phyloP scores from a whole-genome alignment of 2,113 vertebrate species.

The Pseudorectes ferrugineus region DNA sequence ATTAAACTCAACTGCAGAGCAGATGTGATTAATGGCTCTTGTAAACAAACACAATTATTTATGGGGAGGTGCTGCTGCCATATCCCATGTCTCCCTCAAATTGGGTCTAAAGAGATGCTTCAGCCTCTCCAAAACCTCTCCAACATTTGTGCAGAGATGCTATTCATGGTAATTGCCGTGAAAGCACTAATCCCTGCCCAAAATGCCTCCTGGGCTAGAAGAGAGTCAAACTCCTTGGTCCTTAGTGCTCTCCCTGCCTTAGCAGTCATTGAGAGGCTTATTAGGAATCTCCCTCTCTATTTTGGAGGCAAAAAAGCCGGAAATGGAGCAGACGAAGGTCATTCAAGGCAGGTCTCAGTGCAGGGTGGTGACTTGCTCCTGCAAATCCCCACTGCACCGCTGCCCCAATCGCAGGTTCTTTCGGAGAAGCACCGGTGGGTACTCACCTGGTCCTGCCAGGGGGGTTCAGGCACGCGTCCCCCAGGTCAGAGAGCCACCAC shows the following conservation, averaged over 20 bases:
- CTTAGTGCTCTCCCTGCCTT: not conserved
- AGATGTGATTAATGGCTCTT: not conserved
- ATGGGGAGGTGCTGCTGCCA: not conserved
- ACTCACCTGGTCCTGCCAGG: not conserved
- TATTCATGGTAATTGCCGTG: not conserved
- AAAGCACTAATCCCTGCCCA: not conserved
- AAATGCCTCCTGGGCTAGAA: not conserved
- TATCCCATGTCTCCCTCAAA: not conserved
- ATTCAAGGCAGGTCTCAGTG: accelerated
- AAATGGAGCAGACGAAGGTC: not conserved
- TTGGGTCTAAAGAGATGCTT: not conserved
- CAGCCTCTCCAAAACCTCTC: not conserved
- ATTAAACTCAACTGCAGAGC: not conserved
- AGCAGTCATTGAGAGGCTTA: not conserved
- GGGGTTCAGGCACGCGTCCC: not conserved
- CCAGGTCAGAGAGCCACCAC: not conserved
- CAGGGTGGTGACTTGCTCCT: not conserved
- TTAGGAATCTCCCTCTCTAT: not conserved
- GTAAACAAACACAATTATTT: not conserved
- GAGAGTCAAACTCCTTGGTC: not conserved
- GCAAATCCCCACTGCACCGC: accelerated
- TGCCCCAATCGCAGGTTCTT: not conserved
- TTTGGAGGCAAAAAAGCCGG: not conserved
- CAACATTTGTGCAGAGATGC: not conserved
- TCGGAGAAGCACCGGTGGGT: not conserved